A percentile compares a stretch with the other conserved stretches of the same genome.
phyloP scores from a whole-genome alignment of 2,888 invertebrate species.

The Megastigmus dorsalis region DNA sequence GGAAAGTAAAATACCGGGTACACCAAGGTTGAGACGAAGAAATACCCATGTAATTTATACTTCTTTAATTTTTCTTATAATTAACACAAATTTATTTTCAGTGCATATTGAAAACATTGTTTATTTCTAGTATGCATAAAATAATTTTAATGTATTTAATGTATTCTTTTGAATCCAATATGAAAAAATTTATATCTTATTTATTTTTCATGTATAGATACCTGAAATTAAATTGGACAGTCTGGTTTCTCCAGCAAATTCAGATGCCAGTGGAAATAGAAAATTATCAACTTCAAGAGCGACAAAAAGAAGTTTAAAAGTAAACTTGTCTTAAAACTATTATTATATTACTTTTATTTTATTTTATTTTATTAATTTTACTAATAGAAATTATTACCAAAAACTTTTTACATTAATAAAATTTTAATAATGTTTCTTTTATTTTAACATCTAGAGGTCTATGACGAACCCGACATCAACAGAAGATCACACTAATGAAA shows the following conservation, averaged over 20 bases:
- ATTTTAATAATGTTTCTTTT: no score
- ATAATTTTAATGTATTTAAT: background rate
- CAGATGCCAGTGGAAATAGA: background rate
- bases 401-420: background rate
- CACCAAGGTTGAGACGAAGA: background rate
- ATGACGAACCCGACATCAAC: background rate
- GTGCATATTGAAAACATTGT: no score
- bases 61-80: no score
- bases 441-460: constrained; percentile 10
- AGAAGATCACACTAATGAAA: background rate
- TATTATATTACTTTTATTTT: no score
- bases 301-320: constrained; percentile 11
- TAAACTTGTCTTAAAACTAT: no score
- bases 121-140: background rate
- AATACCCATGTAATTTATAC: constrained; percentile 1
- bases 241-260: background rate
- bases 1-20: background rate
- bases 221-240: background rate
- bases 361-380: background rate
- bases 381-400: no score
- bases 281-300: background rate
- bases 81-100: background rate
- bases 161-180: no score
- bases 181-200: background rate
- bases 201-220: background rate